Percentiles rank a stretch among this genome's conserved stretches.
These are phyloP conservation scores for Sinocyclocheilus rhinocerous DNA, from an alignment of 2,113 vertebrate genomes.

Conservation along the genomic window DNA sequence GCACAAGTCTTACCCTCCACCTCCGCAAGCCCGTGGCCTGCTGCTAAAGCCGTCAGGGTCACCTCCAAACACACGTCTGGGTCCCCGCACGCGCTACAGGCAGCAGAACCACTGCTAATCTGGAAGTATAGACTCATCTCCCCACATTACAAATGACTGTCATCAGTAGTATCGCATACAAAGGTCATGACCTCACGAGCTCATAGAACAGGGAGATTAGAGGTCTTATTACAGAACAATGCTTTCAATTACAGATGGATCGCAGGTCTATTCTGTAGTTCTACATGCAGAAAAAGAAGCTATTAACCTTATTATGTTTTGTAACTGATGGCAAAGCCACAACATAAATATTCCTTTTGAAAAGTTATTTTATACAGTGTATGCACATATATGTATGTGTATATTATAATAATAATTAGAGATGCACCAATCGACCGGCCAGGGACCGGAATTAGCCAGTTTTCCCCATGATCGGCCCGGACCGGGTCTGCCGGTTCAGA, in stretches of 20 bases:
- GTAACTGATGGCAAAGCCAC: neutral
- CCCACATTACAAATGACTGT: neutral
- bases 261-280: neutral
- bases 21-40: conserved; percentile 50
- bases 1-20: conserved; percentile 39
- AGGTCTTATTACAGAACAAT: neutral
- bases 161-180: neutral
- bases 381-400: too few relatives aligned
- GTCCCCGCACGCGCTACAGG: neutral
- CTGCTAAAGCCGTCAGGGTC: conserved; percentile 19
- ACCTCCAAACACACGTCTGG: neutral
- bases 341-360: neutral
- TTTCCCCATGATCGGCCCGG: too few relatives aligned
- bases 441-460: too few relatives aligned
- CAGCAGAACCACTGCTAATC: neutral
- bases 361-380: neutral
- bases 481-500: too few relatives aligned
- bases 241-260: conserved; percentile 6
- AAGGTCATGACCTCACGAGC: neutral
- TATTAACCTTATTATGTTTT: neutral
- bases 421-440: too few relatives aligned
- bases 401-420: too few relatives aligned
- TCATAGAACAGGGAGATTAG: conserved; percentile 22
- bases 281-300: neutral
- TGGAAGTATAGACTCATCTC: neutral